Conservation (phyloP, 2,113 vertebrate genomes). For the Nerophis lumbriciformis region DNA sequence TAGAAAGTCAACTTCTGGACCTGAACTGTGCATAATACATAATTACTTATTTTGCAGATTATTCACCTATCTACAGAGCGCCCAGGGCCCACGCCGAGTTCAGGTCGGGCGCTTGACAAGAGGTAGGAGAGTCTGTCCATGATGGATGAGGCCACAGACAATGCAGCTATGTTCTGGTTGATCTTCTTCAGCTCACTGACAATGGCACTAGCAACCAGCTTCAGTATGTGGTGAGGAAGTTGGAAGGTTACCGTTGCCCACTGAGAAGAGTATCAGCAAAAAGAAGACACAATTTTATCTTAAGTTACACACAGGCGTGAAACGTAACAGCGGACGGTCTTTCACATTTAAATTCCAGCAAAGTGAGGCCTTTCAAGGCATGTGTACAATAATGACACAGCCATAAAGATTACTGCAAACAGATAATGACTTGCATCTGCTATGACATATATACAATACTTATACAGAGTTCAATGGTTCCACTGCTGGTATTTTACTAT, state of each 20-base stretch:
- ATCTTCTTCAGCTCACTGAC: constrained; percentile 99
- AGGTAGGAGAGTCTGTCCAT: constrained; percentile 99
- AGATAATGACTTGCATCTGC: too few species aligned
- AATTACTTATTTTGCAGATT: not conserved
- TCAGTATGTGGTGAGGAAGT: constrained; percentile 95
- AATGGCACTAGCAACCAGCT: constrained; percentile 89
- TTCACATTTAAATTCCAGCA: too few species aligned
- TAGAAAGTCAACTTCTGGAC: too few species aligned
- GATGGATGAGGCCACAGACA: constrained; percentile 97
- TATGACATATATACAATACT: too few species aligned
- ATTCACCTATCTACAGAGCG: constrained; percentile 94
- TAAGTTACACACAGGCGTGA: not conserved
- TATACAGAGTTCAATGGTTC: too few species aligned
- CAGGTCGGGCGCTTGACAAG: constrained; percentile 91
- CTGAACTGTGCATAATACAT: too few species aligned
- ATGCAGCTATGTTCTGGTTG: constrained; percentile 97
- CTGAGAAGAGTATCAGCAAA: constrained; percentile 55
- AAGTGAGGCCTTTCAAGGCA: too few species aligned
- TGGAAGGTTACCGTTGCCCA: constrained; percentile 98
- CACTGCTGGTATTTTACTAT: too few species aligned
- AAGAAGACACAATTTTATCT: not conserved
- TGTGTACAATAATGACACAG: too few species aligned
- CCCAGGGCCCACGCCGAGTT: constrained; percentile 94
- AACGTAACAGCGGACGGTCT: not conserved
- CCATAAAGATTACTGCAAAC: too few species aligned